These are phyloP conservation scores for Triplophysa dalaica DNA, from an alignment of 2,113 vertebrate species.

Conservation along the genomic window DNA sequence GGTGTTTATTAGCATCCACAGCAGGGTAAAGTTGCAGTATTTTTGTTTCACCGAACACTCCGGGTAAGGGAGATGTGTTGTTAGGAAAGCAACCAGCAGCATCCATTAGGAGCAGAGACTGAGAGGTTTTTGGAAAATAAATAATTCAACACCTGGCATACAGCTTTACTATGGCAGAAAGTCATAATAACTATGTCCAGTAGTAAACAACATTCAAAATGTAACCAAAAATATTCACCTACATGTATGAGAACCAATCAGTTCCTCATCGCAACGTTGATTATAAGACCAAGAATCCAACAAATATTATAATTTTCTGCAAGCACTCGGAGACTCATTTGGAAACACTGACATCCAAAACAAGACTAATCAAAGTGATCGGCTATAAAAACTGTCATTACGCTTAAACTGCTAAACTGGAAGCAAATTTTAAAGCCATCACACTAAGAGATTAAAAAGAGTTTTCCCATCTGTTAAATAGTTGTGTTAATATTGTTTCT, in stretches of 20 bases:
- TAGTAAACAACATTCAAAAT: too few relatives aligned
- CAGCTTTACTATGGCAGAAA: background rate
- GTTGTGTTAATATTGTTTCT: constrained; percentile 19
- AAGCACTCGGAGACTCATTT: too few relatives aligned
- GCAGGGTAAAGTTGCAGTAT: background rate
- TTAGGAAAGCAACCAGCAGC: background rate
- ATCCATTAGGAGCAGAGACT: background rate
- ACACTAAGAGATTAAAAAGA: background rate
- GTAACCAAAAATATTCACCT: too few relatives aligned
- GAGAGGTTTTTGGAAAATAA: background rate
- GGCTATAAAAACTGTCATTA: background rate
- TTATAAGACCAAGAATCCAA: too few relatives aligned
- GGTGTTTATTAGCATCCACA: background rate
- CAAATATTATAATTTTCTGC: too few relatives aligned
- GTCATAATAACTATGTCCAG: too few relatives aligned
- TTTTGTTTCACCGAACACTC: background rate
- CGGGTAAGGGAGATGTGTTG: background rate
- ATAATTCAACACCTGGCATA: background rate
- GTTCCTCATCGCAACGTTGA: too few relatives aligned
- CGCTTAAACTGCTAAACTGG: background rate
- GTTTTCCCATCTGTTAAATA: constrained; percentile 23
- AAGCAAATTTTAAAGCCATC: background rate
- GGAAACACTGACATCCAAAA: background rate
- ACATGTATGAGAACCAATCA: too few relatives aligned
- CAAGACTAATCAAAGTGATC: background rate